A percentile compares a stretch with the other conserved stretches of the same genome.
Conservation (phyloP, 1,140 invertebrate species). For the Pararge aegeria region DNA sequence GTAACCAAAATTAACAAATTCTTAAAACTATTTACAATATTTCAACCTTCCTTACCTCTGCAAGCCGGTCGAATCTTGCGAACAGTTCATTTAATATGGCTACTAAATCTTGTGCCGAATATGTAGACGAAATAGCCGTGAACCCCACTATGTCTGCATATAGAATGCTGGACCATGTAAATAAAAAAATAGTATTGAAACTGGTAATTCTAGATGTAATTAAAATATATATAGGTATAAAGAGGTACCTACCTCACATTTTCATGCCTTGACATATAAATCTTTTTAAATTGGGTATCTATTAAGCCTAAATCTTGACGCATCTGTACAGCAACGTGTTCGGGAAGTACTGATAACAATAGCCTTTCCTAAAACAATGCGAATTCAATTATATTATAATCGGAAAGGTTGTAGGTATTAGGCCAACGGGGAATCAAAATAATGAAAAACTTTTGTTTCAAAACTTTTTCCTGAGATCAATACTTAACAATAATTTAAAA, state of each 20-base stretch:
- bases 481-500: too few relatives aligned
- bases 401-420: background rate
- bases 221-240: background rate
- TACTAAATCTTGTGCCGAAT: conserved; percentile 95
- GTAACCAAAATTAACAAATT: conserved; percentile 15
- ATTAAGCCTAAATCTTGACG: conserved; percentile 93
- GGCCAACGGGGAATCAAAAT: too few relatives aligned
- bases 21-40: background rate
- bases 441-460: too few relatives aligned
- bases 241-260: conserved; percentile 90
- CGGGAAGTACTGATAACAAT: conserved; percentile 94
- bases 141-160: conserved; percentile 97
- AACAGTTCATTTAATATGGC: conserved; percentile 97
- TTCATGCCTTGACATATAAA: conserved; percentile 98
- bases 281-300: conserved; percentile 97
- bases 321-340: conserved; percentile 97
- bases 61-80: conserved; percentile 94
- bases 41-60: conserved; percentile 82
- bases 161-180: conserved; percentile 83
- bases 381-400: background rate
- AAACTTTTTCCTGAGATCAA: too few relatives aligned
- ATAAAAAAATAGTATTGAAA: conserved; percentile 1
- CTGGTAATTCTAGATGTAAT: background rate
- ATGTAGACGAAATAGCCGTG: conserved; percentile 96
- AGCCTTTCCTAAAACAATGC: conserved; percentile 88